phyloP scores from a whole-genome alignment of 1,140 invertebrate genomes.

The Drosophila bocki region DNA sequence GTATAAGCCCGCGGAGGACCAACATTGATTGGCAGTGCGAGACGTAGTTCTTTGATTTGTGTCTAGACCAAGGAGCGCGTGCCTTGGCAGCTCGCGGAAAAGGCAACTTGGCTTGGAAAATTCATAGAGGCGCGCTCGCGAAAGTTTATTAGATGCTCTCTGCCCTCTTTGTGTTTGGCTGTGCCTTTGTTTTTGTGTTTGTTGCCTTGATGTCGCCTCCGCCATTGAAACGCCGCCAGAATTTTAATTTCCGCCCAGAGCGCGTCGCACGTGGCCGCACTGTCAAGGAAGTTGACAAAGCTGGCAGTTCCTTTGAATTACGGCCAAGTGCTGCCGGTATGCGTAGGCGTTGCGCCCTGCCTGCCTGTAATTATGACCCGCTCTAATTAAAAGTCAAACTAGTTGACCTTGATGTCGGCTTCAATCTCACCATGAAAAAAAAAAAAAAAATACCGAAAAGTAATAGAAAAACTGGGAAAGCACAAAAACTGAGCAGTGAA shows the following conservation, averaged over 20 bases:
- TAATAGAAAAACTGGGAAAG: conserved; percentile 17
- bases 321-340: conserved; percentile 30
- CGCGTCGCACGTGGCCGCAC: conserved; percentile 53
- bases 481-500: neutral
- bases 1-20: neutral
- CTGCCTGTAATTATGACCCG: conserved; percentile 43
- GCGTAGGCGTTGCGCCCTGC: conserved; percentile 24
- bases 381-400: conserved; percentile 48
- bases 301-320: conserved; percentile 42
- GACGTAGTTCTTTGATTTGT: conserved; percentile 71
- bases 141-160: conserved; percentile 56
- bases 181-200: conserved; percentile 30
- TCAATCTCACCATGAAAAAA: too few species aligned
- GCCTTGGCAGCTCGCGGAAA: conserved; percentile 20
- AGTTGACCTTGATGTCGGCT: conserved; percentile 34
- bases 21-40: conserved; percentile 54
- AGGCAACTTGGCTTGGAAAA: conserved; percentile 45
- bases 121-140: conserved; percentile 43
- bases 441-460: neutral
- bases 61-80: conserved; percentile 65
- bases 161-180: conserved; percentile 27
- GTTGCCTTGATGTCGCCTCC: conserved; percentile 23
- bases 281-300: conserved; percentile 57
- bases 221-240: conserved; percentile 54
- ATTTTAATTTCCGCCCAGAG: conserved; percentile 76